Evolutionary conservation across 2,888 invertebrate species (phyloP), one percentile per base, ranked within the genome.

Genomic region (Yponomeuta sedellus): DNA sequence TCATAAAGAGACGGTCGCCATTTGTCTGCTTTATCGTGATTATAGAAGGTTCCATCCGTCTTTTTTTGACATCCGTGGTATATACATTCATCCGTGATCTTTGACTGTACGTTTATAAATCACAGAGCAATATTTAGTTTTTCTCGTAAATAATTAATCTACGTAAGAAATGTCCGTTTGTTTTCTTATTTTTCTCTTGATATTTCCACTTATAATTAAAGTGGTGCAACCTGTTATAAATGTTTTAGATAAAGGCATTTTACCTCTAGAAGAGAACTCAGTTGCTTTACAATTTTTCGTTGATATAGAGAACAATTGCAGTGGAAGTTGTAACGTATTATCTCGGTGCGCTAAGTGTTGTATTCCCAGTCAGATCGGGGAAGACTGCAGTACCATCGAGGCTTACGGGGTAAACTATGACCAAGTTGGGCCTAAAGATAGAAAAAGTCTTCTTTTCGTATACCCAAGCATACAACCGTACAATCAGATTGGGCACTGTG

Each of bases 251-350:
- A 82, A 78, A 75, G 88, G 88, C n/a, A 66, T 86, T 25, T 71
- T 78, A 62, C 81, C 85, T 5, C 65, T 88, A 25, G 75, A 79
- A 39, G 76, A 69, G 40, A 72, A 80, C 52, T 83, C 88, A 1
- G 71, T 86, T 12, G 88, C 79, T 2, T 75, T 88, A 64, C 82
- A 81, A 67, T 82, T 89, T 69, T 88, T 73, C 67, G 68, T 88
- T 34, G 82, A 86, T 34, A 64, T 86, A 40, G 81, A 80, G 69
- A 88, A 87, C 67, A 71, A 71, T 62, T 75, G 82, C 67, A 74
- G 72, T 22, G 52, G 64, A 1, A 70, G 66, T 40, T 88, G 86
- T 70, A 71, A 67, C 66, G 68, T 52, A 52, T 85, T 22, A 70
- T 70, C 28, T 74, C 79, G 12, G 72, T 68, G 69, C 68, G 76